phyloP scores from a whole-genome alignment of 1,140 invertebrate species.

The Psix sp. region DNA sequence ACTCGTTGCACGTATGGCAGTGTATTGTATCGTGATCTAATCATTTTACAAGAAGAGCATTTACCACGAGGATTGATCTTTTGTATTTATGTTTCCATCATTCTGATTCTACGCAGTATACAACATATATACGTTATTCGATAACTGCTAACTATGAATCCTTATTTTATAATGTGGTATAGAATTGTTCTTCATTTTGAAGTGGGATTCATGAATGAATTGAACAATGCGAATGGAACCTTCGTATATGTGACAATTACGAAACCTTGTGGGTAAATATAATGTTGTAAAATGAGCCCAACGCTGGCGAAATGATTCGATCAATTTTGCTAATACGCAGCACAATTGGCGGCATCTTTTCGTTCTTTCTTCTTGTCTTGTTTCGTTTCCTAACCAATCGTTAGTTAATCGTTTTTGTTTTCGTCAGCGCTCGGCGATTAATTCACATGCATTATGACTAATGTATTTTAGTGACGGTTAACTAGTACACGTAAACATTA shows the following conservation, averaged over 20 bases:
- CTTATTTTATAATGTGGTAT: conserved; percentile 17
- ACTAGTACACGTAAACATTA: conserved; percentile 53
- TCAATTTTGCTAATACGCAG: conserved; percentile 8
- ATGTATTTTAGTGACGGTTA: conserved; percentile 54
- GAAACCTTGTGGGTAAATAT: conserved; percentile 43
- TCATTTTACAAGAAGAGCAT: conserved; percentile 51
- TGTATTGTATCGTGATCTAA: conserved; percentile 38
- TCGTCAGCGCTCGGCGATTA: conserved; percentile 56
- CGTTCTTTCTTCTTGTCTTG: conserved; percentile 1
- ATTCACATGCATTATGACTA: conserved; percentile 67
- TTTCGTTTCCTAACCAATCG: neutral
- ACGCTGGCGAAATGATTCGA: conserved; percentile 45
- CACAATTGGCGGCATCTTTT: conserved; percentile 11
- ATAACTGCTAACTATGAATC: conserved; percentile 1
- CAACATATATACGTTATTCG: too few relatives aligned
- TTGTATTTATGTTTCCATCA: conserved; percentile 8
- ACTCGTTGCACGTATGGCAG: conserved; percentile 8
- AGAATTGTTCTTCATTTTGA: conserved; percentile 21
- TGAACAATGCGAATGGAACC: too few relatives aligned
- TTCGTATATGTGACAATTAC: too few relatives aligned
- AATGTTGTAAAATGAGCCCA: conserved; percentile 32
- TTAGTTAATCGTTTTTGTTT: conserved; percentile 19
- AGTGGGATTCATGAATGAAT: too few relatives aligned
- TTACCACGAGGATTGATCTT: conserved; percentile 34
- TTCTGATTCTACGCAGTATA: conserved; percentile 13